phyloP scores from a whole-genome alignment of 2,113 vertebrate genomes.

The Alaudala cheleensis region DNA sequence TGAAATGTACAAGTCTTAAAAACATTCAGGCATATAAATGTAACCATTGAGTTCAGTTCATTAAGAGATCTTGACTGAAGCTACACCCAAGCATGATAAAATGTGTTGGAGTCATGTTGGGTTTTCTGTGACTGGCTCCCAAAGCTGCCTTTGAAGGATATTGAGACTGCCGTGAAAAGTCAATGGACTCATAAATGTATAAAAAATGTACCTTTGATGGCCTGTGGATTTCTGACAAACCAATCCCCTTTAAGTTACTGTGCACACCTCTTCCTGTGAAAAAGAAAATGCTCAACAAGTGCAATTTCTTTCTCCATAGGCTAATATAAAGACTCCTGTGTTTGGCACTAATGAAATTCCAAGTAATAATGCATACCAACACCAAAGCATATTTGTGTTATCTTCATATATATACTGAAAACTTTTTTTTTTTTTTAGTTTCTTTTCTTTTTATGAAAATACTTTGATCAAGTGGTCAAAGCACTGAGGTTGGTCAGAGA shows the following conservation, averaged over 20 bases:
- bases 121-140: background rate
- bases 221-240: background rate
- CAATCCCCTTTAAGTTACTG: background rate
- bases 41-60: background rate
- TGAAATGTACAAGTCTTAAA: background rate
- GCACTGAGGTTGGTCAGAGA: background rate
- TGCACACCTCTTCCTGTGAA: background rate
- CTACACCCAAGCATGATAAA: background rate
- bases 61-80: background rate
- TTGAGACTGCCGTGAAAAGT: background rate
- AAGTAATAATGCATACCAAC: too few species aligned
- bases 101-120: background rate
- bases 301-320: background rate
- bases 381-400: background rate
- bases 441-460: background rate
- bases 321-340: background rate
- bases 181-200: background rate
- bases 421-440: background rate
- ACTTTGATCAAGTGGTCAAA: background rate
- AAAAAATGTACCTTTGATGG: background rate
- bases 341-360: too few species aligned
- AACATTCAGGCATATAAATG: background rate
- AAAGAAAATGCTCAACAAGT: background rate
- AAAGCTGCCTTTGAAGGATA: background rate
- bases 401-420: background rate